Percentiles rank a stretch among this genome's conserved stretches.
These are phyloP conservation scores for Stenchaetothrips biformis DNA, from an alignment of 2,888 invertebrate species.

Conservation along the genomic window DNA sequence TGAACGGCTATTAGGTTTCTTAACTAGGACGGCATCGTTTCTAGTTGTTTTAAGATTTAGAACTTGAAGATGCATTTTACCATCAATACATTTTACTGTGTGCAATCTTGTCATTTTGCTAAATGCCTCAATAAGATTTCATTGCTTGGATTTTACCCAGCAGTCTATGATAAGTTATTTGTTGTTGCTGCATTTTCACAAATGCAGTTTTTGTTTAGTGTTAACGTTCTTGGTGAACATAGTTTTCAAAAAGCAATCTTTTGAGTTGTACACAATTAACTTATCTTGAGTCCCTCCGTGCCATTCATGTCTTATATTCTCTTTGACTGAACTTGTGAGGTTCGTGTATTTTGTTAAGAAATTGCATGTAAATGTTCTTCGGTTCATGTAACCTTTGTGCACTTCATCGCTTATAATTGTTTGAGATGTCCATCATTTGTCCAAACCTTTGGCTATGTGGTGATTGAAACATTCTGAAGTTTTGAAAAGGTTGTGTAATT, in stretches of 20 bases:
- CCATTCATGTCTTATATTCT: neutral
- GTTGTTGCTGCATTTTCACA: neutral
- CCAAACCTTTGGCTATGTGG: no score
- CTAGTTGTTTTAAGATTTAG: no score
- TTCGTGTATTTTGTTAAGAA: neutral
- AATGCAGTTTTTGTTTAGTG: neutral
- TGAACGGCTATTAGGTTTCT: no score
- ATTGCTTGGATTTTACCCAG: neutral
- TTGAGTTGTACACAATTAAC: neutral
- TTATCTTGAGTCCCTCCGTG: neutral
- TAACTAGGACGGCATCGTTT: no score
- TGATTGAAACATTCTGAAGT: no score
- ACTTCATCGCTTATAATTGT: no score
- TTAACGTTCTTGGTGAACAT: neutral
- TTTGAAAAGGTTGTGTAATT: neutral
- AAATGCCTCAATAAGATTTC: neutral
- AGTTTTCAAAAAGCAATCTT: neutral
- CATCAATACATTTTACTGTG: neutral
- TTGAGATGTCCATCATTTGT: no score
- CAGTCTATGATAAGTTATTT: neutral
- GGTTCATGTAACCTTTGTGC: no score
- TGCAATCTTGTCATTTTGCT: slow-evolving; percentile 12
- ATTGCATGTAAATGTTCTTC: neutral
- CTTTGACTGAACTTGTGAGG: neutral
- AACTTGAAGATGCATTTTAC: neutral